Evolutionary conservation across 2,888 invertebrate genomes (phyloP), one percentile per base, ranked within the genome.

Genomic region (Adela reaumurella): DNA sequence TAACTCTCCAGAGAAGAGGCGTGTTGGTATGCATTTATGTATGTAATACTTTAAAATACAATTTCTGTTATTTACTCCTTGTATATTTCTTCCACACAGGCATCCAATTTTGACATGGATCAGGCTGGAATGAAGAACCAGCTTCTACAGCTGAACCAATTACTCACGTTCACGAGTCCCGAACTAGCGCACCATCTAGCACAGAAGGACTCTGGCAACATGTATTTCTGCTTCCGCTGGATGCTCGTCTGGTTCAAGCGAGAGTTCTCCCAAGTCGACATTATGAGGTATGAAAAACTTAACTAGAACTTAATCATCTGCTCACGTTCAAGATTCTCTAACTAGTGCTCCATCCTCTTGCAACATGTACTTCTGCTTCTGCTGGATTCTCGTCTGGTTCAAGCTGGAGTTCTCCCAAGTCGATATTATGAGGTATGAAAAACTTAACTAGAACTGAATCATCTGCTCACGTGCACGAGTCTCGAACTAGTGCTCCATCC

Each of bases 221-320:
- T 99, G 93, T 98, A 95, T 72, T 99, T 99, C 76, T 97, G 97
- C 68, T 99, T 99, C 78, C 90, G 98, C 10, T 99, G 98, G 97
- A 83, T 98, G 20, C 82, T 99, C 11, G 95, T 97, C 8, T 86
- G 94, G 72, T 98, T 97, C 68, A 99, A 98, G 69, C 76, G 98
- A 54, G 98, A 99, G 74, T 92, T 98, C 64, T 85, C 86, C 18
- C 89, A 92, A 53, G 79, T 84, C 4, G 94, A 97, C 64, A 89
- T 94, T 47, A 88, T 94, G 84, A 85, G 89, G 80, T 74, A 24
- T 51, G n/a, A n/a, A n/a, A n/a, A n/a, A n/a, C n/a, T n/a, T n/a
- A n/a, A n/a, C 81, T 85, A 18, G 91, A 97, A 62, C 76, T 98
- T 45, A 89, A 92, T 57, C 87, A 87, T 42, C 76, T 99, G 49